A percentile compares a stretch with the other conserved stretches of the same genome.
Evolutionary conservation across 1,140 invertebrate genomes (phyloP).

Genomic region (Linepithema humile): DNA sequence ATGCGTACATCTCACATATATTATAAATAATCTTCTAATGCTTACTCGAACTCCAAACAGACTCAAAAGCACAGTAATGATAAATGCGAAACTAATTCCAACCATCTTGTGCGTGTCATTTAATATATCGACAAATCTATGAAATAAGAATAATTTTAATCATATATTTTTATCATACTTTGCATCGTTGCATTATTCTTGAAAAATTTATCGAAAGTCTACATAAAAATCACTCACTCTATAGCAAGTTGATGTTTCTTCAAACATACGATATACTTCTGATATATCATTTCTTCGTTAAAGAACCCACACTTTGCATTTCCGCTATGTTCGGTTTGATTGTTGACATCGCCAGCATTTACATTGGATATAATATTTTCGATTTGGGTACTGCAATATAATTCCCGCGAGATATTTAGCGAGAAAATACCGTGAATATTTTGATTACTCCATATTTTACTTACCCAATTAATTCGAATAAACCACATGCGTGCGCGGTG

Average conservation of each 20-base stretch:
- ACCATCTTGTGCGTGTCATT: not conserved
- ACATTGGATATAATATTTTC: not conserved
- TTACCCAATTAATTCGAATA: slow-evolving; percentile 26
- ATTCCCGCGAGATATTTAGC: not conserved
- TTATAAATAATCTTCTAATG: not conserved
- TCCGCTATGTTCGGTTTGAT: not conserved
- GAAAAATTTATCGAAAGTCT: not conserved
- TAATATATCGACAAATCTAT: slow-evolving; percentile 11
- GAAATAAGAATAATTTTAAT: slow-evolving; percentile 10
- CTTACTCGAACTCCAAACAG: slow-evolving; percentile 39
- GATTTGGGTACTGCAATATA: not conserved
- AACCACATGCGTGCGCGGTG: slow-evolving; percentile 28
- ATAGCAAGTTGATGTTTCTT: slow-evolving; percentile 43
- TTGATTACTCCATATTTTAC: not conserved
- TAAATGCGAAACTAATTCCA: not conserved
- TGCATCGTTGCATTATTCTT: not conserved
- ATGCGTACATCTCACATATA: not conserved
- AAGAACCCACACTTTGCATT: not conserved
- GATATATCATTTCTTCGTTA: slow-evolving; percentile 20
- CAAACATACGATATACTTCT: slow-evolving; percentile 11
- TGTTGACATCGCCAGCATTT: not conserved
- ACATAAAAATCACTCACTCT: not conserved
- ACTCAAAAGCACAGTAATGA: not conserved
- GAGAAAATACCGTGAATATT: not conserved
- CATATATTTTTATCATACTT: not conserved